Base-by-base conservation (phyloP, 2,113 vertebrate species). In the Actenoides hombroni region DNA sequence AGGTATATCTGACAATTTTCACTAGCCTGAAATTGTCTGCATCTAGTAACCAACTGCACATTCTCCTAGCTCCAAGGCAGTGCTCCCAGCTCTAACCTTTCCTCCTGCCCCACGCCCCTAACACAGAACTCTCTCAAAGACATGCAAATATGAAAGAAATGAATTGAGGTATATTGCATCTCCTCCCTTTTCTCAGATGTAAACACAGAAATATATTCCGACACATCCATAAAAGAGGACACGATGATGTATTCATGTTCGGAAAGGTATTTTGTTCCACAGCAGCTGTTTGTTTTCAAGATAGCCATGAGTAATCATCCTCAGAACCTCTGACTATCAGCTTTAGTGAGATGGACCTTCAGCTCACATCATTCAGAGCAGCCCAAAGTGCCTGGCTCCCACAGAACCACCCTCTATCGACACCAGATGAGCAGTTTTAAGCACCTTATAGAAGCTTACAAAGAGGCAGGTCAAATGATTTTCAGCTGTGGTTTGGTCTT, bases 241-340 rank as follows among this genome's bases (percentile, higher is more conserved):
- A 49, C 3, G 16, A 68, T 86, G 37, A 71, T 4, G 28, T 35
- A 49, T 14, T 56, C 23, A 26, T 12, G 25, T 35, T 95, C 42
- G 46, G 7, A 60, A 54, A 76, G 33, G 16, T 51, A 20, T 31
- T 53, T 10, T 75, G 60, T 54, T 60, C n/a, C 56, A 77, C 40
- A 44, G 11, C 4, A 87, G 9, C 39, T 56, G 13, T n/a, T 73
- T 56, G 83, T 83, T 95, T 91, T 92, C 81, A 64, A 79, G 31
- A 42, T 4, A 82, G 35, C 51, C 46, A 4, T 13, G 53, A 51
- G 25, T 11, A 39, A 0, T 0, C 21, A 37, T 28, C 44, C 67
- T 25, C 33, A 48, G 53, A 49, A 73, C 23, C 33, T 29, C 31
- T 40, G 56, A 70, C 39, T 42, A 18, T 18, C 20, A 28, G 59